Evolutionary conservation across 1,140 invertebrate genomes (phyloP).

Genomic region (Dufourea novaeangliae): DNA sequence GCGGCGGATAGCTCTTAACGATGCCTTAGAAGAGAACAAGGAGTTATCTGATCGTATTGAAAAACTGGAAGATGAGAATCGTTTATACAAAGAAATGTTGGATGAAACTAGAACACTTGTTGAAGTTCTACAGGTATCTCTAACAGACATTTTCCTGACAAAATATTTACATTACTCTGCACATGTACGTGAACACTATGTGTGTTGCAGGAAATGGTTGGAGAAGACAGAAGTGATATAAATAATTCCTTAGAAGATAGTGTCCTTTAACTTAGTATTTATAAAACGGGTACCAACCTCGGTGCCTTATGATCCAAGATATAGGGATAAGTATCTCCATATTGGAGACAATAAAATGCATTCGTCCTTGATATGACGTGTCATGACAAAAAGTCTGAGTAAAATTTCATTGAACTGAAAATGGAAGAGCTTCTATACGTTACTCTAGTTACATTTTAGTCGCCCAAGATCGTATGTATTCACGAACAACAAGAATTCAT

Average conservation of each 20-base stretch:
- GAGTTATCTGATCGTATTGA: conserved; percentile 78
- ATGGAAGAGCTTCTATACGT: background rate
- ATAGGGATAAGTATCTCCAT: background rate
- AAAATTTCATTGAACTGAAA: background rate
- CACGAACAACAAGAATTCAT: background rate
- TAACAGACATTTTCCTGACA: background rate
- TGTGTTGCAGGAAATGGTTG: conserved; percentile 77
- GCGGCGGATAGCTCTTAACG: conserved; percentile 84
- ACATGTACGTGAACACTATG: conserved; percentile 15
- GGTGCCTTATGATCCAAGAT: conserved; percentile 6
- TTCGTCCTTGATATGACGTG: background rate
- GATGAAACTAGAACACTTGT: conserved; percentile 85
- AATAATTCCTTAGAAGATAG: conserved; percentile 79
- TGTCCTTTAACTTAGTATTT: conserved; percentile 54
- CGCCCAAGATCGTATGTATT: background rate
- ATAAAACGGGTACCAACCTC: background rate
- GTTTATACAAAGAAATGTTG: conserved; percentile 85
- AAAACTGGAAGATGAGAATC: conserved; percentile 85
- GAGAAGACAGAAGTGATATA: conserved; percentile 75
- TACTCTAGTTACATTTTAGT: conserved; percentile 16
- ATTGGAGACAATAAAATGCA: conserved; percentile 1
- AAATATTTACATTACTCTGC: background rate
- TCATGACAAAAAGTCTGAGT: conserved; percentile 13
- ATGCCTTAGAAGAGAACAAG: conserved; percentile 85
- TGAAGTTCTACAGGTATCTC: conserved; percentile 85